Evolutionary conservation across 2,797 vertebrate genomes (phyloP).

Genomic region (Alauda arvensis): DNA sequence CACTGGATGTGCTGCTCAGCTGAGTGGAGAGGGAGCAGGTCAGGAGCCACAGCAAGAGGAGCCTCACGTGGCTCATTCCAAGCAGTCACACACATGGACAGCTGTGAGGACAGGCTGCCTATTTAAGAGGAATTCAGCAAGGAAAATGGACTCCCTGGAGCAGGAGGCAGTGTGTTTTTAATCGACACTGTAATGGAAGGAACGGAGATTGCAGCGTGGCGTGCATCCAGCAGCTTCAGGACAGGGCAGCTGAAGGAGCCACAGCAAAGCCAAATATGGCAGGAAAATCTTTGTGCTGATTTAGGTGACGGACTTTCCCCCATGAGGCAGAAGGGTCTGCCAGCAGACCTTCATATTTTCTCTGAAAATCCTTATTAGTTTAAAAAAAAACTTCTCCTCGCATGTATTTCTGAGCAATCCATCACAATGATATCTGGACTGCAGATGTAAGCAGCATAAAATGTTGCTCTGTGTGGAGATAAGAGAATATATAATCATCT

Average conservation of each 20-base stretch:
- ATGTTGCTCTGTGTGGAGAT: neutral
- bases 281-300: constrained; percentile 19
- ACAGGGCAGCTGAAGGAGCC: neutral
- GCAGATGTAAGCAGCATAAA: constrained; percentile 39
- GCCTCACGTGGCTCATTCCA: neutral
- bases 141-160: neutral
- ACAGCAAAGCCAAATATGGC: constrained; percentile 33
- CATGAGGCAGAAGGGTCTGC: neutral
- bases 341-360: constrained; percentile 35
- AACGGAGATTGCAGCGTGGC: neutral
- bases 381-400: constrained; percentile 16
- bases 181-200: neutral
- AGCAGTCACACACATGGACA: neutral
- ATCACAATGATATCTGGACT: constrained; percentile 3
- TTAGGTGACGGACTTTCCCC: neutral
- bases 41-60: neutral
- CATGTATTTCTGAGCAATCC: constrained; percentile 9
- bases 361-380: neutral
- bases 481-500: constrained; percentile 6
- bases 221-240: neutral
- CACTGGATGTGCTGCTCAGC: neutral
- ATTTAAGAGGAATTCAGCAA: neutral
- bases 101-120: neutral
- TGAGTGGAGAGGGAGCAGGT: neutral
- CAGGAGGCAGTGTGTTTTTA: constrained; percentile 9